phyloP scores from a whole-genome alignment of 2,888 invertebrate species.

The Ophioninae sp. region DNA sequence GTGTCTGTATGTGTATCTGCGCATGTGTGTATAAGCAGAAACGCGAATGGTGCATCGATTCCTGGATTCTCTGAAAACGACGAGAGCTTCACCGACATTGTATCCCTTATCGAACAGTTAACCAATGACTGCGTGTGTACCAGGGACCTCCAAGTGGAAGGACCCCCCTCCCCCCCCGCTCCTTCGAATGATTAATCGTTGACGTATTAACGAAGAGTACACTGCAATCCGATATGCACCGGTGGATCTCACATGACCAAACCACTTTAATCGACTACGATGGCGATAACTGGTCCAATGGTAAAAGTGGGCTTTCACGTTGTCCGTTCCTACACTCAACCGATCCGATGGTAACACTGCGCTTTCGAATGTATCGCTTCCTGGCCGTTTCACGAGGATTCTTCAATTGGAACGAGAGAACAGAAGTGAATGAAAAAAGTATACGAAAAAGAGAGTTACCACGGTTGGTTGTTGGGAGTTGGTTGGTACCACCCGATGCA shows the following conservation, averaged over 20 bases:
- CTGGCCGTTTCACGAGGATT: conserved; percentile 9
- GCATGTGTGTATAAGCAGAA: conserved; percentile 18
- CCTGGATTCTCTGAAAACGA: conserved; percentile 18
- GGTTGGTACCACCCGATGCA: too few species aligned
- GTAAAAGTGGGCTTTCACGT: conserved; percentile 1
- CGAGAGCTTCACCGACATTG: conserved; percentile 1
- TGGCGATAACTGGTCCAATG: background rate
- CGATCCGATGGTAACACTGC: background rate
- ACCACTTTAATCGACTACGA: conserved; percentile 26
- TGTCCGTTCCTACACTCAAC: conserved; percentile 27
- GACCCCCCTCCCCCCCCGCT: too few species aligned
- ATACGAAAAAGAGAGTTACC: background rate
- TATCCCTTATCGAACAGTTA: background rate
- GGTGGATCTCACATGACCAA: conserved; percentile 11
- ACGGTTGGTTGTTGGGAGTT: too few species aligned
- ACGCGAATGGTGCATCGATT: conserved; percentile 26
- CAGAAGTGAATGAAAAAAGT: background rate
- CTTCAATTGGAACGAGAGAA: conserved; percentile 20
- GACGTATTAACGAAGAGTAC: conserved; percentile 20
- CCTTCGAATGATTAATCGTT: conserved; percentile 29
- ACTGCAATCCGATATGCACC: conserved; percentile 11
- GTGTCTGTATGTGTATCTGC: too few species aligned
- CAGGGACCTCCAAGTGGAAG: background rate
- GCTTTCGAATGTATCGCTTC: background rate
- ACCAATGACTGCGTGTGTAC: background rate